These are phyloP conservation scores for Drosophila pseudotakahashii DNA, from an alignment of 2,888 invertebrate genomes.

Conservation along the genomic window DNA sequence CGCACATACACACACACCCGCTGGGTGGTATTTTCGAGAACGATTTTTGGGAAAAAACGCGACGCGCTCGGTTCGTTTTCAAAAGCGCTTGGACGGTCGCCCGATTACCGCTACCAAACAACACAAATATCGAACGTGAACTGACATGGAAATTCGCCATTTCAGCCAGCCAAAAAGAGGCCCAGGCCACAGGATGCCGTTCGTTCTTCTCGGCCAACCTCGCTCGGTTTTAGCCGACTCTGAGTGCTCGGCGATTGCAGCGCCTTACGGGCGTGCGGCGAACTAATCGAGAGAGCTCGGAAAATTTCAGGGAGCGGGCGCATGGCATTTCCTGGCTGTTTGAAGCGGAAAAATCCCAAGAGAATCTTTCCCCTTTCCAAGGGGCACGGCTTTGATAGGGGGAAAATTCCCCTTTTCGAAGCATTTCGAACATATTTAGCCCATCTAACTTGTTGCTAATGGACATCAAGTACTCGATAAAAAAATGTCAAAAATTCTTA, in stretches of 20 bases:
- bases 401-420: constrained; percentile 1
- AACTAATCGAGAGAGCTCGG: constrained; percentile 20
- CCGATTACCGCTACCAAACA: constrained; percentile 83
- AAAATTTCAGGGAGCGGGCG: constrained; percentile 15
- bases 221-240: constrained; percentile 18
- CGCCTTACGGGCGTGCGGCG: constrained; percentile 38
- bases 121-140: constrained; percentile 84
- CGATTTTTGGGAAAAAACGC: constrained; percentile 45
- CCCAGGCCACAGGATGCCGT: constrained; percentile 44
- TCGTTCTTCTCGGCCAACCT: constrained; percentile 39
- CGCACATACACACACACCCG: constrained; percentile 27
- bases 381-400: background rate
- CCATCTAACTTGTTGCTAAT: constrained; percentile 33
- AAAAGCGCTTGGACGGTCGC: constrained; percentile 38
- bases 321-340: constrained; percentile 23
- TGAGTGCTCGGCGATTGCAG: constrained; percentile 1
- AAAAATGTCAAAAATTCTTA: no score
- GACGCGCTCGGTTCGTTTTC: constrained; percentile 44
- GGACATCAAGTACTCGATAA: no score
- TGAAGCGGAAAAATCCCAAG: background rate
- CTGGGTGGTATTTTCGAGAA: constrained; percentile 12
- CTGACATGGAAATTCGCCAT: constrained; percentile 79
- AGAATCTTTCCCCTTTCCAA: background rate
- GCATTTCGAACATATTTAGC: constrained; percentile 9
- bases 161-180: constrained; percentile 59